These are phyloP conservation scores for Eumacrocentrus americanus DNA, from an alignment of 2,888 invertebrate species.

Conservation along the genomic window DNA sequence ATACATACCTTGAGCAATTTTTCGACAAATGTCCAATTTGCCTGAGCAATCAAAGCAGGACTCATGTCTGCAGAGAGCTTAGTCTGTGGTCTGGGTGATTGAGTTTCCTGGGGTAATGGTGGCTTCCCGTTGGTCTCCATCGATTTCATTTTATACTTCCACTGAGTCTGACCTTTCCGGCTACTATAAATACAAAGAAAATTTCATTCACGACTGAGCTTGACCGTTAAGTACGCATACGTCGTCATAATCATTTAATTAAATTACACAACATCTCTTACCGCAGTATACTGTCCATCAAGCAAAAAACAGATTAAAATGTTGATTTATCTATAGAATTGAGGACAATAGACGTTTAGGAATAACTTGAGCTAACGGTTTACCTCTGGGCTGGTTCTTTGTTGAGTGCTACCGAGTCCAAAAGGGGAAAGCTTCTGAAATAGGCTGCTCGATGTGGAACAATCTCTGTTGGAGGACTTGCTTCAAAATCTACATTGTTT, in stretches of 20 bases:
- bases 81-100: conserved; percentile 61
- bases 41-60: conserved; percentile 91
- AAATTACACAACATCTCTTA: too few species aligned
- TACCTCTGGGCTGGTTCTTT: conserved; percentile 75
- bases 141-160: conserved; percentile 61
- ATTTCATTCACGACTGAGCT: conserved; percentile 25
- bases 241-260: too few species aligned
- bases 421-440: conserved; percentile 82
- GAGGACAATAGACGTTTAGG: conserved; percentile 21
- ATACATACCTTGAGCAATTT: conserved; percentile 84
- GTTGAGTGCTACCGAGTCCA: conserved; percentile 78
- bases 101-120: conserved; percentile 54
- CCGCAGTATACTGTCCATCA: conserved; percentile 20
- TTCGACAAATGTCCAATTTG: conserved; percentile 98
- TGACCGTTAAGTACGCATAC: too few species aligned
- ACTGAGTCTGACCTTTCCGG: conserved; percentile 58
- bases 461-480: conserved; percentile 80
- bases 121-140: conserved; percentile 56
- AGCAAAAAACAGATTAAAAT: background rate
- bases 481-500: conserved; percentile 79
- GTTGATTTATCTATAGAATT: conserved; percentile 23
- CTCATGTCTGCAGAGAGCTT: conserved; percentile 73
- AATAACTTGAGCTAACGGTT: conserved; percentile 31
- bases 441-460: conserved; percentile 76
- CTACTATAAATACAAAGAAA: conserved; percentile 51